Evolutionary conservation across 2,888 invertebrate genomes (phyloP), one percentile per base, ranked within the genome.

Genomic region (Melangyna quadrimaculata): DNA sequence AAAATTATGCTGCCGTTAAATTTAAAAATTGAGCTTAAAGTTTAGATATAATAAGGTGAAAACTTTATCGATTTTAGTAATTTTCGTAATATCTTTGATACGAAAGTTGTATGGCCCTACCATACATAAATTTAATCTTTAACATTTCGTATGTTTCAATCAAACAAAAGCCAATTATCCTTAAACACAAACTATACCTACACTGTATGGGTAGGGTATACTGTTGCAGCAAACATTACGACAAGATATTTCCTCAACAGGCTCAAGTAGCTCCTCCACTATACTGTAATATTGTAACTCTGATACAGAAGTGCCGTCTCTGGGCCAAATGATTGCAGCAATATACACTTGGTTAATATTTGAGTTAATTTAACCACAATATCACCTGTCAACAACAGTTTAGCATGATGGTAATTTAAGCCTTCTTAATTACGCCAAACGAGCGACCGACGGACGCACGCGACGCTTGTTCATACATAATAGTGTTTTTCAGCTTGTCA

Each of bases 341-440:
- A 7, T n/a, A 9, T 55, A 32, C 32, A 17, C 35, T 59, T 40
- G 24, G 12, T 29, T 29, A 29, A 17, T 29, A 8, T 40, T 24
- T 59, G 27, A 40, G 24, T 61, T 2, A n/a, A 61, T 37, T 61
- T 29, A 29, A 43, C 63, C 24, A 12, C 43, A 63, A 19, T 63
- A 29, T 59, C 0, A 43, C 29, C 43, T 63, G 63, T 63, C 63
- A 43, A 43, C 43, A 63, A 29, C 63, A 63, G 63, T 29, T 45
- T 14, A 37, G n/a, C 59, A 59, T 43, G 63, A 43, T 29, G 27
- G 27, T 43, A 45, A 63, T 63, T 63, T 37, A 43, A 43, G 29
- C 40, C 10, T n/a, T 63, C 63, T 63, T 63, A 63, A 63, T 63
- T 63, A 63, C 17, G 14, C 22, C 22, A 32, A n/a, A 22, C 35